Conservation (phyloP, 2,113 vertebrate species). For the Sinosuthora webbiana region DNA sequence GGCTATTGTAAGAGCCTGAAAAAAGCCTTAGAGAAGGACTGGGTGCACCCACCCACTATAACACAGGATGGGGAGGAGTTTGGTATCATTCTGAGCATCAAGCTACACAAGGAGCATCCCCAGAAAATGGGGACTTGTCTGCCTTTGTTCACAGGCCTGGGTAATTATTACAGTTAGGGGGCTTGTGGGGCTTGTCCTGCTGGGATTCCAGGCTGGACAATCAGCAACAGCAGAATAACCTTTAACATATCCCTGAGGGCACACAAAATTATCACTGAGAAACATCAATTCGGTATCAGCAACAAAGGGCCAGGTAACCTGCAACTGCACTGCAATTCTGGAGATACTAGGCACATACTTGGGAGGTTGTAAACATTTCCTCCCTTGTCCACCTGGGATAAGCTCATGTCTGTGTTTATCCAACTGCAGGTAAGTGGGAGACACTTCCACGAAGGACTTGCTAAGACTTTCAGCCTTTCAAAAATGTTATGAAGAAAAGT, state of each 20-base stretch:
- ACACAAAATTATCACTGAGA: not conserved
- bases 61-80: not conserved
- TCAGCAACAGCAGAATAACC: not conserved
- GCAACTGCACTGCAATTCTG: not conserved
- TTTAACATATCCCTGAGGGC: slow-evolving; percentile 7
- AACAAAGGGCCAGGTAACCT: not conserved
- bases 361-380: not conserved
- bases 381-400: not conserved
- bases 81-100: not conserved
- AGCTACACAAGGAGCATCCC: not conserved
- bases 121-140: not conserved
- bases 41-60: rapidly evolving
- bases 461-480: not conserved
- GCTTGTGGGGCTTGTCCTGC: not conserved
- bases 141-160: not conserved
- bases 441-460: not conserved
- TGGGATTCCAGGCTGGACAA: not conserved
- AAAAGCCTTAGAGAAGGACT: not conserved
- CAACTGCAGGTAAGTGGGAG: not conserved
- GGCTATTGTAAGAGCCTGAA: not conserved
- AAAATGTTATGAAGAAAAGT: not conserved
- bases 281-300: not conserved
- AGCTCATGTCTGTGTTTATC: not conserved
- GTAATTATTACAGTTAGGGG: not conserved
- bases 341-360: not conserved